A percentile compares a stretch with the other conserved stretches of the same genome.
These are phyloP conservation scores for Neopipo cinnamomea DNA, from an alignment of 2,113 vertebrate genomes.

Conservation along the genomic window DNA sequence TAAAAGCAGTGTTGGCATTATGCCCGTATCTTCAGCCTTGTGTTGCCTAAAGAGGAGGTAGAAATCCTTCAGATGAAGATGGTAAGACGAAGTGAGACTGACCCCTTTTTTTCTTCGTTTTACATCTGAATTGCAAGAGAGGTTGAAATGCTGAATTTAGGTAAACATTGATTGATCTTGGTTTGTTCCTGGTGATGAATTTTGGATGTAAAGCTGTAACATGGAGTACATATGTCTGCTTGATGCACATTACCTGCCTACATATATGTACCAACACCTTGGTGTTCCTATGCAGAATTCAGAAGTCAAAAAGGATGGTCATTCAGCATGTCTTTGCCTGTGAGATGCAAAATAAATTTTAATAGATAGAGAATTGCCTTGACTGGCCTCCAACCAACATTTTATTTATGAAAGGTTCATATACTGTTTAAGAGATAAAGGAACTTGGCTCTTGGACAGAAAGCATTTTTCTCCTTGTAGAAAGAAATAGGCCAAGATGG, in stretches of 20 bases:
- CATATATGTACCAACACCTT: neutral
- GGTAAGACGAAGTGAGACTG: neutral
- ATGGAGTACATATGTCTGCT: neutral
- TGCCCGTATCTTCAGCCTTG: neutral
- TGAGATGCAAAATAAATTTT: neutral
- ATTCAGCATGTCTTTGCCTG: neutral
- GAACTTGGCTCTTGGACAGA: neutral
- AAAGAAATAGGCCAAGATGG: neutral
- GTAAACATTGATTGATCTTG: neutral
- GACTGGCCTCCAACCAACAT: neutral
- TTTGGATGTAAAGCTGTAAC: neutral
- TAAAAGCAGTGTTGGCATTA: slow-evolving; percentile 51
- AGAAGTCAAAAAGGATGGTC: neutral
- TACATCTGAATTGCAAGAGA: neutral
- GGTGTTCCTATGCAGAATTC: neutral
- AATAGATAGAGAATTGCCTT: neutral
- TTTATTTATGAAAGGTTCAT: neutral
- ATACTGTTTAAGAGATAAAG: neutral
- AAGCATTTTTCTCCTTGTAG: neutral
- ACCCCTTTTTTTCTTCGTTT: neutral
- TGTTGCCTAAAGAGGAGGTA: neutral
- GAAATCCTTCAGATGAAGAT: neutral
- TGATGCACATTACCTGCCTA: neutral
- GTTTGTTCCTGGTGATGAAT: neutral
- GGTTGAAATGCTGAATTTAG: neutral